These are phyloP conservation scores for Sciaenops ocellatus DNA, from an alignment of 2,797 vertebrate species.

Conservation along the genomic window DNA sequence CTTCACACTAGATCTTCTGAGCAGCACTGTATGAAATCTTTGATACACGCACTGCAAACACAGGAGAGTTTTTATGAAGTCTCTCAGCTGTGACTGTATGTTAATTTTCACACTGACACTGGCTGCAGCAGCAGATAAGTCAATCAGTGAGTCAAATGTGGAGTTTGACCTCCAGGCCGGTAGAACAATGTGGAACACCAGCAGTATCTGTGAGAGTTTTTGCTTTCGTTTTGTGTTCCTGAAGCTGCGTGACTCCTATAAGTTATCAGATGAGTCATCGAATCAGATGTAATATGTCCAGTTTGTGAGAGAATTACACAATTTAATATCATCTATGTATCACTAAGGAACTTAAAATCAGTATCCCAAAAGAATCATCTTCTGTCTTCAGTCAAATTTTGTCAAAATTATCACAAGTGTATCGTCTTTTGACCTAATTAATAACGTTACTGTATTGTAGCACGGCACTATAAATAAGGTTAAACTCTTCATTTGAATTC, in stretches of 20 bases:
- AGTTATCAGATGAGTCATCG: not conserved
- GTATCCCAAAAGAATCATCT: too few relatives aligned
- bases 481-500: not conserved
- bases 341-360: too few relatives aligned
- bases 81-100: conserved; percentile 54
- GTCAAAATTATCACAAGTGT: not conserved
- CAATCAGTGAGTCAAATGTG: conserved; percentile 53
- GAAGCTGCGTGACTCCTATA: not conserved
- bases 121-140: conserved; percentile 48
- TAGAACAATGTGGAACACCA: conserved; percentile 24
- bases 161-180: conserved; percentile 62
- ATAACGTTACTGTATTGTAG: not conserved
- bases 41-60: not conserved
- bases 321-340: not conserved
- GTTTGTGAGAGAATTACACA: not conserved
- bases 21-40: not conserved
- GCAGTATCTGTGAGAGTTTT: conserved; percentile 11
- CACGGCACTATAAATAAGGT: not conserved
- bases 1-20: not conserved
- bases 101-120: conserved; percentile 42
- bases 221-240: conserved; percentile 49
- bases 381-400: too few relatives aligned
- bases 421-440: not conserved
- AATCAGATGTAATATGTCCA: not conserved
- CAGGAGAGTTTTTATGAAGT: not conserved